Evolutionary conservation across 2,113 vertebrate genomes (phyloP), one percentile per base, ranked within the genome.

Genomic region (Heterocephalus glaber): DNA sequence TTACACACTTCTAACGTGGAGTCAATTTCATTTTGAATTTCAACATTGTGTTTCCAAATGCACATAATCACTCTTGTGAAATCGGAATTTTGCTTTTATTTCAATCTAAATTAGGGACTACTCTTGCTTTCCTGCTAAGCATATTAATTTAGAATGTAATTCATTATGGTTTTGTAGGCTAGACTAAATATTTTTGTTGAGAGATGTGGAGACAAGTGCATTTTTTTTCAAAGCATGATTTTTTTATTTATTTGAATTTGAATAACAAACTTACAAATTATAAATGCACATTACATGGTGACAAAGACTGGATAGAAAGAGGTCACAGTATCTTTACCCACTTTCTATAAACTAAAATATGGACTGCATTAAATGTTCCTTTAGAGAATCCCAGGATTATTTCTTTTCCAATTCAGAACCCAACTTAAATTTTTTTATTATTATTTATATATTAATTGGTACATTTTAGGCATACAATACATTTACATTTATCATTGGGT

Each of bases 221-320:
- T 80, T n/a, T n/a, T n/a, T n/a, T n/a, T 79, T 87, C 24, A 96
- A 7, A 89, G 83, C n/a, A 88, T 84, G 26, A 92, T 92, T 90
- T 92, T 84, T 95, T 41, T 63, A 93, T 97, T 97, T 95, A 96
- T 97, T 94, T 77, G 22, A 58, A 89, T 12, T 28, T 70, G 79
- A 95, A 84, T 56, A 92, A 79, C 72, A 97, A 89, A 56, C 30
- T n/a, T n/a, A 52, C 72, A 94, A 86, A 77, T 96, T 82, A 92
- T 87, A 94, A 94, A 81, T 86, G 30, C 74, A 60, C 52, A 76
- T 81, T 44, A 41, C 6, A 89, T 70, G 47, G 30, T 83, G 79
- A 92, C 44, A 92, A 90, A 93, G 49, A 92, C 47, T 79, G 70
- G 26, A 80, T 26, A 89, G 7, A 94, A 90, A 93, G 61, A 58